Percentiles rank a stretch among this genome's conserved stretches.
These are phyloP conservation scores for Leucopternis melanops DNA, from an alignment of 2,113 vertebrate genomes.

Conservation along the genomic window DNA sequence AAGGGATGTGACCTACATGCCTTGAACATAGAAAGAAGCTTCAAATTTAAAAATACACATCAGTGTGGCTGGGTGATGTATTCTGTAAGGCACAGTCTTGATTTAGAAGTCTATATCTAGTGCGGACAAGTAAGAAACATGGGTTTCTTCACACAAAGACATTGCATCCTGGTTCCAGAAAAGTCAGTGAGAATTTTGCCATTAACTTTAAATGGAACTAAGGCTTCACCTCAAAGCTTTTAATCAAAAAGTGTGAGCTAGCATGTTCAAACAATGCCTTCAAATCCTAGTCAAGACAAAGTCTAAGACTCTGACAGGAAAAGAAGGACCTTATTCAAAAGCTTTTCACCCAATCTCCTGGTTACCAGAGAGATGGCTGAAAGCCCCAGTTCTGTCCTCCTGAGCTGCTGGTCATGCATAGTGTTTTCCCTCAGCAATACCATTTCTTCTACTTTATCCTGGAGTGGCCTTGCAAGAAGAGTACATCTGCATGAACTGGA, in stretches of 20 bases:
- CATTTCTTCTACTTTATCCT: not conserved
- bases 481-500: not conserved
- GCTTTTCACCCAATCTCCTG: not conserved
- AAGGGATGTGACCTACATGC: not conserved
- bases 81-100: not conserved
- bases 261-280: slow-evolving; percentile 37
- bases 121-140: not conserved
- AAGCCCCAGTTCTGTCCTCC: not conserved
- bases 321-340: not conserved
- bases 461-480: not conserved
- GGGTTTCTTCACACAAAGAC: not conserved
- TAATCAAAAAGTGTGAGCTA: slow-evolving; percentile 54
- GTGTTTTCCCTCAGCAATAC: not conserved
- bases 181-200: slow-evolving; percentile 37
- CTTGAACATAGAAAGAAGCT: not conserved
- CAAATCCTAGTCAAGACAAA: not conserved
- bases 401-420: not conserved
- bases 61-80: not conserved
- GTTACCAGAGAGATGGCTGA: not conserved
- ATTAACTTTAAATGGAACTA: slow-evolving; percentile 26
- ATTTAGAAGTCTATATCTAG: not conserved
- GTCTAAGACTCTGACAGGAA: not conserved
- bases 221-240: slow-evolving; percentile 21
- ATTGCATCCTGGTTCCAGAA: not conserved
- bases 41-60: not conserved